phyloP scores from a whole-genome alignment of 2,113 vertebrate species.

The Dipodomys spectabilis region DNA sequence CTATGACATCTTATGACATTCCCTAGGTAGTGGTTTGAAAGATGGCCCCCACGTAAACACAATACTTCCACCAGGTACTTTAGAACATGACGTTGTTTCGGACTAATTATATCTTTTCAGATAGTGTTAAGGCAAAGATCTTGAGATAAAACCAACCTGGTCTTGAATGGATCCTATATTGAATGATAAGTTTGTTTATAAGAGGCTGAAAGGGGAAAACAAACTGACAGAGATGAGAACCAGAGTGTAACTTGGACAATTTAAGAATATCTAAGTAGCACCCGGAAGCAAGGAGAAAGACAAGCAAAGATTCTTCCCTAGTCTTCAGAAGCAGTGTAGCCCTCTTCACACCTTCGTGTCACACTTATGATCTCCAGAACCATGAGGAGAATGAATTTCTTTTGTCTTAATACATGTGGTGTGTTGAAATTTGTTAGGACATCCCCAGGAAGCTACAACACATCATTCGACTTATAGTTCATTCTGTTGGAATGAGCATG shows the following conservation, averaged over 20 bases:
- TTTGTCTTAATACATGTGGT: not conserved
- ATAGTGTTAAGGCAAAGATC: not conserved
- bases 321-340: fast-evolving
- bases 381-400: not conserved
- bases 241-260: not conserved
- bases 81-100: not conserved
- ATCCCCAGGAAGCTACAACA: not conserved
- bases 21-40: not conserved
- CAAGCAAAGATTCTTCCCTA: fast-evolving
- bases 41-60: not conserved
- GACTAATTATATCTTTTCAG: not conserved
- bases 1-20: not conserved
- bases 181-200: not conserved
- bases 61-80: not conserved
- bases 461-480: not conserved
- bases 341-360: not conserved
- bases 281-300: fast-evolving
- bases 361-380: not conserved
- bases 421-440: not conserved
- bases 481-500: slow-evolving; percentile 1
- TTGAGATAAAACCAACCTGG: not conserved
- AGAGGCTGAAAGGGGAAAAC: not conserved
- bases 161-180: not conserved
- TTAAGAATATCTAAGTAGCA: not conserved
- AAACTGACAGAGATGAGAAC: too few species aligned